Percentiles rank a stretch among this genome's conserved stretches.
phyloP scores from a whole-genome alignment of 2,888 invertebrate genomes.

The Tricholauxania praeusta region DNA sequence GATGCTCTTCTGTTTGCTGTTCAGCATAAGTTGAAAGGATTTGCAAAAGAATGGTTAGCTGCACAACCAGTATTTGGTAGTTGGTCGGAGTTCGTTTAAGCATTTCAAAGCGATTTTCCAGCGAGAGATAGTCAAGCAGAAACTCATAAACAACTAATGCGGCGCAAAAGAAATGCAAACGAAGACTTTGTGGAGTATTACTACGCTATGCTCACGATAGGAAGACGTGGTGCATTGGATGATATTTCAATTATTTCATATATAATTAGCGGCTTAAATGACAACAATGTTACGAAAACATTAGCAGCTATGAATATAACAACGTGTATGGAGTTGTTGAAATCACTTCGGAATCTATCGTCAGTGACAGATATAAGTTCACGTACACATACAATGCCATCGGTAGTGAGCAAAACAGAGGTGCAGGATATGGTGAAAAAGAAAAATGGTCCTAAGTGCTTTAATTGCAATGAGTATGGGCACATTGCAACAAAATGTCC shows the following conservation, averaged over 20 bases:
- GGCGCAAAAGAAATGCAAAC: slow-evolving; percentile 4
- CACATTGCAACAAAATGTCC: not conserved
- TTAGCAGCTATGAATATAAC: slow-evolving; percentile 1
- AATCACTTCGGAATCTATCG: slow-evolving; percentile 18
- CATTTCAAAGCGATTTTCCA: slow-evolving; percentile 21
- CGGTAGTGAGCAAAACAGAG: not conserved
- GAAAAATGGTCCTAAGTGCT: not conserved
- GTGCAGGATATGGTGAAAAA: not conserved
- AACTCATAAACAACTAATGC: slow-evolving; percentile 15
- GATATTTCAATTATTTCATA: slow-evolving; percentile 28
- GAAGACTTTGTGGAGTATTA: not conserved
- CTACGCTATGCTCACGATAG: slow-evolving; percentile 23
- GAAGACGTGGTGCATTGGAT: slow-evolving; percentile 27
- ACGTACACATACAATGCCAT: not conserved
- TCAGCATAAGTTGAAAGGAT: slow-evolving; percentile 33
- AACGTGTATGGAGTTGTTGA: slow-evolving; percentile 2
- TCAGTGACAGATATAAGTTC: not conserved
- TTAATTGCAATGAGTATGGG: not conserved
- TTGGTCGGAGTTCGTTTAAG: slow-evolving; percentile 18
- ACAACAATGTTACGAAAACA: not conserved
- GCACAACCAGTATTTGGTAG: slow-evolving; percentile 24
- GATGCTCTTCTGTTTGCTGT: slow-evolving; percentile 21
- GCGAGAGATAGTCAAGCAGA: slow-evolving; percentile 24
- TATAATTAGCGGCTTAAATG: slow-evolving; percentile 22
- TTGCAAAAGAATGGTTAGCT: slow-evolving; percentile 35